Evolutionary conservation across 2,888 invertebrate genomes (phyloP).

Genomic region (Metacarcinus magister): DNA sequence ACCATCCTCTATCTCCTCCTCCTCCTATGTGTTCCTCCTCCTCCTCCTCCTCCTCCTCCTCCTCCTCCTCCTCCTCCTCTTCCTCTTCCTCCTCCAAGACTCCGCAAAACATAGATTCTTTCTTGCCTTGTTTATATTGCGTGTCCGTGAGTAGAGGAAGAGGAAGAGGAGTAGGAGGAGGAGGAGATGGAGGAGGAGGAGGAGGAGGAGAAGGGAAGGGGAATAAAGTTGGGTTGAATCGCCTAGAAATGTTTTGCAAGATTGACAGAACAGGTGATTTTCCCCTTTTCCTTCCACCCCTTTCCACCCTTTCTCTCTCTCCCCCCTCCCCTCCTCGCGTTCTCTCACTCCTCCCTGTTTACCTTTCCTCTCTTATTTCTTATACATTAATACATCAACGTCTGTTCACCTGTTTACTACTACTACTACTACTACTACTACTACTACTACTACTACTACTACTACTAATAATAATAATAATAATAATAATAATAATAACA

Average conservation of each 20-base stretch:
- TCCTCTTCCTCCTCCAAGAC: neutral
- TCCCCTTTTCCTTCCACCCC: neutral
- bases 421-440: slow-evolving; percentile 7
- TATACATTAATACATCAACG: neutral
- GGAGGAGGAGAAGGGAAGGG: neutral
- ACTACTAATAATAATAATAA: neutral
- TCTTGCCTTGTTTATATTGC: slow-evolving; percentile 31
- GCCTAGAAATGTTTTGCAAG: slow-evolving; percentile 26
- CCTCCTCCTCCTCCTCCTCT: neutral
- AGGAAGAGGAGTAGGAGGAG: neutral
- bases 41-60: neutral
- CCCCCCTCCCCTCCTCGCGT: neutral
- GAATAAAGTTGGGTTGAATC: neutral
- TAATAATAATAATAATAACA: neutral
- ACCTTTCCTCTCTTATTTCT: neutral
- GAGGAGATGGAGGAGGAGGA: neutral
- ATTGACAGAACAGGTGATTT: slow-evolving; percentile 4
- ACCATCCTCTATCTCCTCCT: neutral
- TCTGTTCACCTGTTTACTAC: neutral
- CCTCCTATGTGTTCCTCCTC: neutral
- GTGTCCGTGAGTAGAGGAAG: neutral
- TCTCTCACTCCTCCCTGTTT: neutral
- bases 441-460: slow-evolving; percentile 31
- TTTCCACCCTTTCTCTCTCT: neutral
- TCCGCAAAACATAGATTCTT: neutral